Percentiles rank a stretch among this genome's conserved stretches.
These are phyloP conservation scores for Phania funesta DNA, from an alignment of 2,888 invertebrate genomes.

Conservation along the genomic window DNA sequence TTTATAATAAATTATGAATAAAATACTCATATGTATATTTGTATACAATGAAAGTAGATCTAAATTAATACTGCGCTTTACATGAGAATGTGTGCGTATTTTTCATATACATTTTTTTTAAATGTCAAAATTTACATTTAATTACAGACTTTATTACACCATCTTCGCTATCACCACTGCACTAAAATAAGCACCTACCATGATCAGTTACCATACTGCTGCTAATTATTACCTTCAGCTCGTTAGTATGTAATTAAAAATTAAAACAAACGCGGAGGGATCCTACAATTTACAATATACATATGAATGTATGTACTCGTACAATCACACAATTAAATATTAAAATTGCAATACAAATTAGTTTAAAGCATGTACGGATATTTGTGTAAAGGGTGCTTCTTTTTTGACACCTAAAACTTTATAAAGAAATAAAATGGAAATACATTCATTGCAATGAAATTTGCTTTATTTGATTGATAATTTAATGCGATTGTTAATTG, in stretches of 20 bases:
- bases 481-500: too few species aligned
- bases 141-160: conserved; percentile 58
- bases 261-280: conserved; percentile 17
- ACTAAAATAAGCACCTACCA: not conserved
- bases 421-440: too few species aligned
- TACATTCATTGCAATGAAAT: too few species aligned
- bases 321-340: conserved; percentile 18
- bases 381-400: too few species aligned
- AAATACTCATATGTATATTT: conserved; percentile 19
- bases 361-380: not conserved
- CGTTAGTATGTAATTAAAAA: conserved; percentile 41
- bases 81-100: not conserved
- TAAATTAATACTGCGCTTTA: not conserved
- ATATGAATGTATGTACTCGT: not conserved
- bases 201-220: not conserved
- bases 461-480: too few species aligned
- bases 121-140: conserved; percentile 69
- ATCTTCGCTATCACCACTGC: conserved; percentile 8
- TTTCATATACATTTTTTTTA: conserved; percentile 54
- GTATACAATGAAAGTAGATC: not conserved
- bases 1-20: conserved; percentile 40
- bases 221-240: not conserved
- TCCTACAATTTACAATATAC: not conserved
- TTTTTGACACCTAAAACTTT: too few species aligned
- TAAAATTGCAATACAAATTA: conserved; percentile 25